Percentiles rank a stretch among this genome's conserved stretches.
Conservation (phyloP, 2,888 invertebrate genomes). For the Venustoraphidia nigricollis region DNA sequence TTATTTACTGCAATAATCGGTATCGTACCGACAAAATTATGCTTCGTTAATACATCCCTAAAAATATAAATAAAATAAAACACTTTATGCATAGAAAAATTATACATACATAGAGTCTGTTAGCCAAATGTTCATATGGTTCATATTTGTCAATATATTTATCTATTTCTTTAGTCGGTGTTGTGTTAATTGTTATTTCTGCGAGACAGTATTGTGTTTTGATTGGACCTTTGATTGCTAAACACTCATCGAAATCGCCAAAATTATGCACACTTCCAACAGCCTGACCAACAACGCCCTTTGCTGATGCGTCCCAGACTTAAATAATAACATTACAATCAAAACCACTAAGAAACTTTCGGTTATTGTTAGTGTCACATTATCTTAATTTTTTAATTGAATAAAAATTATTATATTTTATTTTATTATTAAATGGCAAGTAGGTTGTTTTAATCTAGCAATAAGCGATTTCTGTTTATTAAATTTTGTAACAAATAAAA, state of each 20-base stretch:
- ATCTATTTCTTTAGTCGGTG: conserved; percentile 16
- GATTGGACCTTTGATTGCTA: conserved; percentile 24
- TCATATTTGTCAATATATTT: conserved; percentile 1
- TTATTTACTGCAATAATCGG: too few species aligned
- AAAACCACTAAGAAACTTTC: too few species aligned
- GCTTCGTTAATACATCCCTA: too few species aligned
- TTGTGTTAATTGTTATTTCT: conserved; percentile 17
- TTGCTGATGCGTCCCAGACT: conserved; percentile 49
- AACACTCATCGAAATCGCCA: conserved; percentile 45
- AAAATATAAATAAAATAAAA: too few species aligned
- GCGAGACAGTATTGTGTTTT: conserved; percentile 25
- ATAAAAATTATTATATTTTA: too few species aligned
- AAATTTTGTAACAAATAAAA: too few species aligned
- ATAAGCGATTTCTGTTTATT: too few species aligned
- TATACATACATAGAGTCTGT: conserved; percentile 1
- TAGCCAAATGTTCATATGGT: not conserved
- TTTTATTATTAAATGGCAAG: too few species aligned
- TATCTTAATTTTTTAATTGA: too few species aligned
- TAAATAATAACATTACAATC: conserved; percentile 11
- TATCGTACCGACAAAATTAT: too few species aligned
- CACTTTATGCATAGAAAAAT: not conserved
- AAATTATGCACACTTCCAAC: conserved; percentile 40
- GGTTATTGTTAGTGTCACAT: too few species aligned
- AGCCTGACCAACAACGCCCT: conserved; percentile 36
- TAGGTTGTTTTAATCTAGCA: too few species aligned